Percentiles rank a stretch among this genome's conserved stretches.
Evolutionary conservation across 2,797 vertebrate species (phyloP).

Genomic region (Momotus momota): DNA sequence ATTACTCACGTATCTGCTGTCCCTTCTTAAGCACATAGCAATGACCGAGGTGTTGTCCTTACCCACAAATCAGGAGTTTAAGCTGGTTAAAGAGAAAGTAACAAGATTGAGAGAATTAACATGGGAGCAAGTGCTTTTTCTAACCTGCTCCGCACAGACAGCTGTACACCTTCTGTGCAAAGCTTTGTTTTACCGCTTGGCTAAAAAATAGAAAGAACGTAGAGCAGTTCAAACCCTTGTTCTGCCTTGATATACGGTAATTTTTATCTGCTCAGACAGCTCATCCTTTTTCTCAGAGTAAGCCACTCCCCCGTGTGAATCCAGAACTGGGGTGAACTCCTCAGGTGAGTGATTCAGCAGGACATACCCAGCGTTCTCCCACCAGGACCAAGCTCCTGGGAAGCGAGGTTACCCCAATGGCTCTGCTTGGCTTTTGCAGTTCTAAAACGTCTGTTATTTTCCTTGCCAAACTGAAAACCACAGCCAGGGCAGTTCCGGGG

Average conservation of each 20-base stretch:
- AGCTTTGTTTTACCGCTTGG: not conserved
- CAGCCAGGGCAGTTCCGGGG: not conserved
- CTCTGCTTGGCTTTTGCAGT: not conserved
- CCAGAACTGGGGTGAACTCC: not conserved
- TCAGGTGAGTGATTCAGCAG: not conserved
- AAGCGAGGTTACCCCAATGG: not conserved
- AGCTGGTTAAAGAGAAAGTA: conserved; percentile 55
- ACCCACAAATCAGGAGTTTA: not conserved
- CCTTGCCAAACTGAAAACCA: not conserved
- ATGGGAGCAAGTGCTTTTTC: not conserved
- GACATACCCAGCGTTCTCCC: not conserved
- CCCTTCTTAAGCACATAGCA: conserved; percentile 30
- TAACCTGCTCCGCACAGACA: not conserved
- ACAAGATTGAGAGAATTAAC: not conserved
- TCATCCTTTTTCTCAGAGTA: not conserved
- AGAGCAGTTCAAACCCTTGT: not conserved
- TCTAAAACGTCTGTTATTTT: not conserved
- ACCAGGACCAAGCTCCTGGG: not conserved
- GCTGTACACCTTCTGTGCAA: not conserved
- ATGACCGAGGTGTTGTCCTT: not conserved
- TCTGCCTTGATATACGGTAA: not conserved
- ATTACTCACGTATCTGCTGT: not conserved
- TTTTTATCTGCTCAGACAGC: not conserved
- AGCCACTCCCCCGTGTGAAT: not conserved
- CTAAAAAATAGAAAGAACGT: not conserved